These are phyloP conservation scores for Oeneis ivallda DNA, from an alignment of 2,888 invertebrate species.

Conservation along the genomic window DNA sequence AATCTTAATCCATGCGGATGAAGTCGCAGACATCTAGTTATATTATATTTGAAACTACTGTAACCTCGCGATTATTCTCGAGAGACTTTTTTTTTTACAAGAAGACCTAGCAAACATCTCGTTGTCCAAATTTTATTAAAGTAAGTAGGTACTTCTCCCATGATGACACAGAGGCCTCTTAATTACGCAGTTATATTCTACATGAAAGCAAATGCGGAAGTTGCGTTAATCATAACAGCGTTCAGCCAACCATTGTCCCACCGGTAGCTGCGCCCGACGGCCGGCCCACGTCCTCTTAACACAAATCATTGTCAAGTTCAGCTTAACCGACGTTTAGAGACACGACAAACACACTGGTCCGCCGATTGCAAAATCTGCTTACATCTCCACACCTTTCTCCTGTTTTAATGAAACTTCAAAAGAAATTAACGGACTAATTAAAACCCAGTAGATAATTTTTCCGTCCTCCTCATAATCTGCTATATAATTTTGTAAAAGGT, in stretches of 20 bases:
- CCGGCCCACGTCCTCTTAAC: conserved; percentile 55
- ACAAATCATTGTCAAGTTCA: conserved; percentile 72
- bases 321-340: conserved; percentile 55
- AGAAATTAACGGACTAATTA: neutral
- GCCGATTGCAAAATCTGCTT: conserved; percentile 22
- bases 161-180: conserved; percentile 18
- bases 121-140: too few species aligned
- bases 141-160: neutral
- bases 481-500: too few species aligned
- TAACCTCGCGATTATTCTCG: too few species aligned
- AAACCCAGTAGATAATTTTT: neutral
- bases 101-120: too few species aligned
- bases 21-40: too few species aligned
- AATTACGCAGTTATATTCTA: conserved; percentile 39
- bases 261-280: conserved; percentile 57
- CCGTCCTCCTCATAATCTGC: too few species aligned
- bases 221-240: conserved; percentile 57
- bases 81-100: too few species aligned
- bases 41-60: too few species aligned
- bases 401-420: neutral
- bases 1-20: too few species aligned
- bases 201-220: conserved; percentile 36
- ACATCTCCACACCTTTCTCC: conserved; percentile 26
- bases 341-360: conserved; percentile 40
- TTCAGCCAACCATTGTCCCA: conserved; percentile 58